phyloP scores from a whole-genome alignment of 2,888 invertebrate species.

The Apamea sordens region DNA sequence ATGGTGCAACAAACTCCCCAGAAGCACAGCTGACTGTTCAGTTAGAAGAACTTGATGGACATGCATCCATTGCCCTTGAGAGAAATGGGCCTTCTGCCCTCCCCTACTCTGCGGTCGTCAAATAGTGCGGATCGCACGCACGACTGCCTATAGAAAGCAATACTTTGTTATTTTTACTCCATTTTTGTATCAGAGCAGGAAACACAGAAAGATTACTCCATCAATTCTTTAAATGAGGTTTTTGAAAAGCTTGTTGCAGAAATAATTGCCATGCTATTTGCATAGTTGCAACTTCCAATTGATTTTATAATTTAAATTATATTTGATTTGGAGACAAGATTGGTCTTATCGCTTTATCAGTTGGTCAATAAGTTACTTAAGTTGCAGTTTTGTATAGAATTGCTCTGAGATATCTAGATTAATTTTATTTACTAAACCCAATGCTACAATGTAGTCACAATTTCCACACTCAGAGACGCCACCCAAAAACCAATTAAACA shows the following conservation, averaged over 20 bases:
- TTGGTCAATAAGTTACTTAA: neutral
- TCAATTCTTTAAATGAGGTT: constrained; percentile 40
- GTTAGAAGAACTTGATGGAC: neutral
- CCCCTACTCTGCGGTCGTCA: constrained; percentile 46
- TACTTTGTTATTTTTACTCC: constrained; percentile 69
- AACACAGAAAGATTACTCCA: constrained; percentile 54
- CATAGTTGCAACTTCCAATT: constrained; percentile 15
- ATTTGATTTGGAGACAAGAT: constrained; percentile 18
- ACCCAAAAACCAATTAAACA: neutral
- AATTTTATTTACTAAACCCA: neutral
- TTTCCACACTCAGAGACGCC: neutral
- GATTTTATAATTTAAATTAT: constrained; percentile 16
- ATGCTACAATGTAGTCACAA: neutral
- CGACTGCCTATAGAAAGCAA: constrained; percentile 78
- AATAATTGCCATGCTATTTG: constrained; percentile 32
- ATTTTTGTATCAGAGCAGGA: constrained; percentile 63
- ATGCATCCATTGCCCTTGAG: neutral
- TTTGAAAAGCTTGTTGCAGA: constrained; percentile 29
- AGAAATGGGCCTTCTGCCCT: constrained; percentile 29
- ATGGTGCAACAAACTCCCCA: neutral
- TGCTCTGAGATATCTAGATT: neutral
- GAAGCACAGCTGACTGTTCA: neutral
- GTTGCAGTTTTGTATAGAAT: constrained; percentile 1
- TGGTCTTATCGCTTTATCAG: constrained; percentile 2
- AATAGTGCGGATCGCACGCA: constrained; percentile 80